phyloP scores from a whole-genome alignment of 2,888 invertebrate species.

The Agrotis puta region DNA sequence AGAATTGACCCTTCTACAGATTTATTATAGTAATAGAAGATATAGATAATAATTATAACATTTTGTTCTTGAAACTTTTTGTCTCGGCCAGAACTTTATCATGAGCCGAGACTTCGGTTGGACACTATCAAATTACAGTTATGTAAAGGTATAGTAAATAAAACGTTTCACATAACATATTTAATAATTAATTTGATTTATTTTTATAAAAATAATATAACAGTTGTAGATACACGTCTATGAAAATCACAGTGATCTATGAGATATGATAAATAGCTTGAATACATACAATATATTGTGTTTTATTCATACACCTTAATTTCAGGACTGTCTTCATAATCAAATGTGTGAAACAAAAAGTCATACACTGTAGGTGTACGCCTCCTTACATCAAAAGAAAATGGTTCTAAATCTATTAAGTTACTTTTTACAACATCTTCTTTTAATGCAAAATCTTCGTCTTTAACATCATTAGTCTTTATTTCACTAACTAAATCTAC shows the following conservation, averaged over 20 bases:
- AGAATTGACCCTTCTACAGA: too few species aligned
- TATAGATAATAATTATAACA: too few species aligned
- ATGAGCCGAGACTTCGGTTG: too few species aligned
- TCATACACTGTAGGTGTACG: conserved; percentile 51
- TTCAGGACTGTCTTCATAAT: conserved; percentile 37
- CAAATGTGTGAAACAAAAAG: conserved; percentile 47
- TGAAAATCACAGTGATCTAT: conserved; percentile 21
- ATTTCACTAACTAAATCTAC: conserved; percentile 35
- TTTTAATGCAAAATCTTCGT: neutral
- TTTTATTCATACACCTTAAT: conserved; percentile 50
- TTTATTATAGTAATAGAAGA: too few species aligned
- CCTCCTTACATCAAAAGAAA: conserved; percentile 29
- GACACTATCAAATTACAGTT: neutral
- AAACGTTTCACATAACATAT: neutral
- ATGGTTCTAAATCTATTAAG: conserved; percentile 20
- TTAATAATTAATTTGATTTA: conserved; percentile 17
- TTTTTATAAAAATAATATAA: conserved; percentile 12
- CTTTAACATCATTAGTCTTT: conserved; percentile 2
- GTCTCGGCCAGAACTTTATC: too few species aligned
- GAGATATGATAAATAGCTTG: neutral
- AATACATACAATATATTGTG: neutral
- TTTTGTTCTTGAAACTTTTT: too few species aligned
- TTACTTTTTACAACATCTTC: neutral
- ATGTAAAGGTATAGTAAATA: neutral
- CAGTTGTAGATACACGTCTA: neutral